Percentiles rank a stretch among this genome's conserved stretches.
Evolutionary conservation across 2,888 invertebrate genomes (phyloP).

Genomic region (Diloba caeruleocephala): DNA sequence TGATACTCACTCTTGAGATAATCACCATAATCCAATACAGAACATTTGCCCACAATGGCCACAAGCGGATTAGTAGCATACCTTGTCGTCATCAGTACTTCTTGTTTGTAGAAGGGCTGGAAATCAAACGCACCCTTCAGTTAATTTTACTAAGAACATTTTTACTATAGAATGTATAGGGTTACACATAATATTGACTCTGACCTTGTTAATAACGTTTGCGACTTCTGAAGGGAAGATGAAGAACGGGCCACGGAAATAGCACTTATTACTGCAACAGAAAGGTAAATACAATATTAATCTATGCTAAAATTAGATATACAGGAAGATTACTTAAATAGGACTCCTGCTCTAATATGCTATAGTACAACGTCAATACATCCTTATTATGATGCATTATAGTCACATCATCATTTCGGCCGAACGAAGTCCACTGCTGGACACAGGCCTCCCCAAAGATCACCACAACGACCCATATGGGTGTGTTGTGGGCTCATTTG

Average conservation of each 20-base stretch:
- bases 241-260: slow-evolving; percentile 98
- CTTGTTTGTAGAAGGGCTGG: slow-evolving; percentile 97
- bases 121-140: slow-evolving; percentile 60
- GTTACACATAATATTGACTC: slow-evolving; percentile 26
- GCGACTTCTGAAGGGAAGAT: slow-evolving; percentile 96
- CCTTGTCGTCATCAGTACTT: slow-evolving; percentile 96
- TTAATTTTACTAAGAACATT: slow-evolving; percentile 32
- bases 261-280: slow-evolving; percentile 94
- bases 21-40: slow-evolving; percentile 96
- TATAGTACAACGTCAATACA: no score
- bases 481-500: no score
- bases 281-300: neutral
- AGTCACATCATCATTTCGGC: no score
- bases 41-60: slow-evolving; percentile 97
- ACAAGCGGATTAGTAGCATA: slow-evolving; percentile 97
- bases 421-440: no score
- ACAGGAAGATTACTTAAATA: no score
- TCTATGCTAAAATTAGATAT: neutral
- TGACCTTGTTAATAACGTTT: slow-evolving; percentile 91
- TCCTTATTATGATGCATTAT: no score
- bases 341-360: no score
- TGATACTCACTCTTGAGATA: slow-evolving; percentile 94
- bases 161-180: neutral
- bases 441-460: no score
- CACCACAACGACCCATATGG: no score